Evolutionary conservation across 1,140 invertebrate species (phyloP), one percentile per base, ranked within the genome.

Genomic region (Dolichoris vasculosae): DNA sequence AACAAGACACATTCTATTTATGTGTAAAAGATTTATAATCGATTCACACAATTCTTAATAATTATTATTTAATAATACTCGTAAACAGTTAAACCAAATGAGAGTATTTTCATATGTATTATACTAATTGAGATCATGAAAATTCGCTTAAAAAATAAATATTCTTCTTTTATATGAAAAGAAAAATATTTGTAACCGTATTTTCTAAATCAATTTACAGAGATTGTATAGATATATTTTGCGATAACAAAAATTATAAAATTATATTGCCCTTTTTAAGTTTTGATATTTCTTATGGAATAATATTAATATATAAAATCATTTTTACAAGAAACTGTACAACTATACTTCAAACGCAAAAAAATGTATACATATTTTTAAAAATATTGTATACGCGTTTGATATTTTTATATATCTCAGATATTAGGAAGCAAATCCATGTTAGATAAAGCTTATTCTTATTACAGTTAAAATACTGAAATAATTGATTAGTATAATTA

Each of bases 121-220:
- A 71, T 43, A 32, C 20, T 82, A 51, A 82, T 82, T 69, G 79
- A 82, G 79, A 82, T 82, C 79, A 82, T 51, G 30, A 71, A 82
- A 38, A 17, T 69, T 82, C 30, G 8, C 46, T 51, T 77, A 77
- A 51, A 77, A 69, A n/a, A 46, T 46, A 46, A 75, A n/a, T 69
- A 15, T 69, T 69, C 4, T 69, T 69, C 40, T 38, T 13, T 20
- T 20, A 38, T 69, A 40, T 23, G 40, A 11, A 30, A 32, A 69
- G 1, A 69, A 69, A 7, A 23, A 23, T 17, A 59, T 11, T 40
- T 40, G 30, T 67, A 32, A 17, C 15, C 2, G n/a, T 32, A 32
- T 67, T 67, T 67, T 30, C 3, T 32, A 67, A 67, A 67, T 32
- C 30, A 67, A 35, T 35, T 13, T 32, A 32, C 30, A 67, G 15